Conservation (phyloP, 2,113 vertebrate species). For the Sander lucioperca region DNA sequence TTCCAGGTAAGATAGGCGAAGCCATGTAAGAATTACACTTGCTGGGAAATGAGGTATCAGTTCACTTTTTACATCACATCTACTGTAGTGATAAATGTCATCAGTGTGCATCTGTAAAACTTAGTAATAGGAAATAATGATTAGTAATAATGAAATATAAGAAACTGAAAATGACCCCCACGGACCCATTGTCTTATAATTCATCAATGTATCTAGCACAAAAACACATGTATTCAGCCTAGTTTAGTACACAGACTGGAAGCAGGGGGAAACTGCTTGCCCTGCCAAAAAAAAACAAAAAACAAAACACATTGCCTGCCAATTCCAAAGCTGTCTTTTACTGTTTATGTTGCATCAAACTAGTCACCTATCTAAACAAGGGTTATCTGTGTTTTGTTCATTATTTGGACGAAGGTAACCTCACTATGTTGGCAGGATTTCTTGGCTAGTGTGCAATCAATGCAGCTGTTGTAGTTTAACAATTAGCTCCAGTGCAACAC, state of each 20-base stretch:
- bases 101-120: not conserved
- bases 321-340: not conserved
- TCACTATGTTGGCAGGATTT: too few relatives aligned
- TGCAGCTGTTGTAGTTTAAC: too few relatives aligned
- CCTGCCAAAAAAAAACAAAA: too few relatives aligned
- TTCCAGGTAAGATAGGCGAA: slow-evolving; percentile 1
- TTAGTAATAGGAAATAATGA: not conserved
- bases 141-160: not conserved
- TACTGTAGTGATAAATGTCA: not conserved
- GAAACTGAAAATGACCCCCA: too few relatives aligned
- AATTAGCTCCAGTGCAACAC: too few relatives aligned
- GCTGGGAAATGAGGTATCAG: slow-evolving; percentile 18
- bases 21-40: not conserved
- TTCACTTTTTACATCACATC: not conserved
- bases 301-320: not conserved
- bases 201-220: too few relatives aligned
- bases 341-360: not conserved
- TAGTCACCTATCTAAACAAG: not conserved
- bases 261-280: too few relatives aligned
- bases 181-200: too few relatives aligned
- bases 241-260: too few relatives aligned
- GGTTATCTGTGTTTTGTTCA: not conserved
- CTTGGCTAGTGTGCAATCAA: too few relatives aligned
- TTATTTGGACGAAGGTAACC: not conserved
- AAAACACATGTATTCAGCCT: too few relatives aligned